A percentile compares a stretch with the other conserved stretches of the same genome.
Evolutionary conservation across 30 jellyfish, hydroid and myxozoan genomes (phyloP).

Genomic region (Pelagia noctiluca): DNA sequence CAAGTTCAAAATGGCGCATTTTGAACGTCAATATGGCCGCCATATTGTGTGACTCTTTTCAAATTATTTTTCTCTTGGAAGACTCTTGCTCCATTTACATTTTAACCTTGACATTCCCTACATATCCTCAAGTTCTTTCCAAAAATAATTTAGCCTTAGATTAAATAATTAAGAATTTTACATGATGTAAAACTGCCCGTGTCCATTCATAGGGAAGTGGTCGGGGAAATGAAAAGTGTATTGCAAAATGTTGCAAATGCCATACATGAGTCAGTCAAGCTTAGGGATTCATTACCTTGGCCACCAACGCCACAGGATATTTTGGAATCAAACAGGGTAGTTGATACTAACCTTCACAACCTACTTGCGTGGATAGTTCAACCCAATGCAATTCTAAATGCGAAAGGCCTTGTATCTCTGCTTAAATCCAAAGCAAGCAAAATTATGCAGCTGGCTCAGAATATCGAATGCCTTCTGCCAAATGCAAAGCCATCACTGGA

Average conservation of each 20-base stretch:
- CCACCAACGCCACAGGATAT: constrained; percentile 51
- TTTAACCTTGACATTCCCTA: background rate
- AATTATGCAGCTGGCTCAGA: constrained; percentile 59
- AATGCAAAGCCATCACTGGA: constrained; percentile 59
- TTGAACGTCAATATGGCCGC: background rate
- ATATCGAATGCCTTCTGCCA: constrained; percentile 55
- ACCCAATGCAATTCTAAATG: constrained; percentile 45
- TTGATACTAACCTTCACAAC: constrained; percentile 38
- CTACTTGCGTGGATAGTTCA: constrained; percentile 37
- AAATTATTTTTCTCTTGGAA: background rate
- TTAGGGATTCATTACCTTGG: constrained; percentile 48
- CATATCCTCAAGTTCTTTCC: background rate
- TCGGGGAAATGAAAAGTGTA: constrained; percentile 18
- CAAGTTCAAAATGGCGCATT: constrained; percentile 2
- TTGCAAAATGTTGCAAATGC: constrained; percentile 38
- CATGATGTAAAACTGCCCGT: constrained; percentile 31
- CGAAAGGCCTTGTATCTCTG: constrained; percentile 40
- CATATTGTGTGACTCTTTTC: background rate
- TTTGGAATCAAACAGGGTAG: constrained; percentile 51
- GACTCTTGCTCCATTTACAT: background rate
- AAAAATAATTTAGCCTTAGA: constrained; percentile 12
- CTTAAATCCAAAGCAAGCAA: constrained; percentile 57
- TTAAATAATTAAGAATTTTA: constrained; percentile 23
- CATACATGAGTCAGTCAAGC: constrained; percentile 51
- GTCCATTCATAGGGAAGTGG: constrained; percentile 30